Base-by-base conservation (phyloP, 1,140 invertebrate species). In the Archivesica marissinica region DNA sequence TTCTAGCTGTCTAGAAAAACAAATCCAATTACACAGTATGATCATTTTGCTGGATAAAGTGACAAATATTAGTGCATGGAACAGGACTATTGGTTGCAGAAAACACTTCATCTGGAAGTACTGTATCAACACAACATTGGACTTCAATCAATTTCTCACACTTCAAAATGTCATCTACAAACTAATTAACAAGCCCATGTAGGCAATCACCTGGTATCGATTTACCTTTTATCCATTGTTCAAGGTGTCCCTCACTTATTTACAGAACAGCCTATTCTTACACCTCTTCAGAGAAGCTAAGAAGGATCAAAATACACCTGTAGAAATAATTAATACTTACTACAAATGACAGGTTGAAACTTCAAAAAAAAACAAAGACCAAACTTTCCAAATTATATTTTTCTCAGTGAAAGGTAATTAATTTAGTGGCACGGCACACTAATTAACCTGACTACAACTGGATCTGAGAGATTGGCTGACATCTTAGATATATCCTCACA, bases 201-300 rank as follows among this genome's bases (percentile, higher is more conserved):
- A 35, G 23, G 59, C 39, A 50, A 50, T 33, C 44, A 28, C 41
- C 20, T 61, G 75, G 75, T 61, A 23, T 77, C 30, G 25, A 35
- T 28, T 77, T 77, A 61, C 75, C 75, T 77, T 77, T 77, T 25
- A 77, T 77, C 75, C 20, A 54, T 52, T 76, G 33, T 56, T 56
- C 47, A 54, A 9, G 20, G 35, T 54, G 33, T 56, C 23, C 35
- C 39, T 52, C 4, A 25, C 17, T 20, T 74, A 28, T 74, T 74
- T 74, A 50, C 41, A 25, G n/a, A 39, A 52, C 39, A 41, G 38
- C 64, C 44, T 23, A 35, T 44, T 44, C 13, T 6, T 23, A 35
- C 64, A 44, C n/a, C 64, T 47, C 64, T 39, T 13, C 9, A 35
- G 23, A 68, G 64, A 47, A 3, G 20, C 3, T 23, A 44, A 44